Conservation (phyloP, 2,113 vertebrate genomes). For the Cynocephalus volans region DNA sequence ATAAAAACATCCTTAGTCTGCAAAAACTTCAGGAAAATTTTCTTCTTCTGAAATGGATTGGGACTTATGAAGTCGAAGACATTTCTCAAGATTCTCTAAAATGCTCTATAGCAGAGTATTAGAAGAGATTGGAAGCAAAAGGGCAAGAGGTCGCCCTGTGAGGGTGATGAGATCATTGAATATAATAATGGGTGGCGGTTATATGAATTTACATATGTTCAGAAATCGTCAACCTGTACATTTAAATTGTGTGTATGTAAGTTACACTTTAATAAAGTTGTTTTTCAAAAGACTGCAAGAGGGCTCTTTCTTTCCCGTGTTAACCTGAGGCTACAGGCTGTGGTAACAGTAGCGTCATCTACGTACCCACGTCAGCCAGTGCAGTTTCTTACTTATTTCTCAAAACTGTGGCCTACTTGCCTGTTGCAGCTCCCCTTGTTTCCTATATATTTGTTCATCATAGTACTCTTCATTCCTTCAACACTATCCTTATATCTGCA, state of each 20-base stretch:
- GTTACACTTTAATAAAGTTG: constrained; percentile 45
- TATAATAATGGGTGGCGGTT: background rate
- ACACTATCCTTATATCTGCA: background rate
- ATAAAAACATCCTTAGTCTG: background rate
- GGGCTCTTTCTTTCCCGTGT: background rate
- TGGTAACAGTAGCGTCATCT: background rate
- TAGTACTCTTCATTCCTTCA: background rate
- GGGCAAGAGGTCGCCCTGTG: background rate
- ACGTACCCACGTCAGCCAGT: background rate
- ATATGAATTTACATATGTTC: background rate
- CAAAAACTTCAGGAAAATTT: background rate
- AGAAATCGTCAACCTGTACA: background rate
- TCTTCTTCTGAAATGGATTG: background rate
- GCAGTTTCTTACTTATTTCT: background rate
- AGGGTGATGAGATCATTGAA: background rate
- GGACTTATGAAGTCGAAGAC: background rate
- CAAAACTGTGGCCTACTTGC: background rate
- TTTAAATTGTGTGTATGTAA: background rate
- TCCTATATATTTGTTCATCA: background rate
- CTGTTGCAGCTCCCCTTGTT: background rate
- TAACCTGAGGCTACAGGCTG: background rate
- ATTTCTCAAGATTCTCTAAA: background rate
- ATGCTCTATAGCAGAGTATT: background rate
- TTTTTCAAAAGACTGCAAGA: background rate
- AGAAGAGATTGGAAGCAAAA: background rate